Base-by-base conservation (phyloP, 2,888 invertebrate species). In the Sycophila texana region DNA sequence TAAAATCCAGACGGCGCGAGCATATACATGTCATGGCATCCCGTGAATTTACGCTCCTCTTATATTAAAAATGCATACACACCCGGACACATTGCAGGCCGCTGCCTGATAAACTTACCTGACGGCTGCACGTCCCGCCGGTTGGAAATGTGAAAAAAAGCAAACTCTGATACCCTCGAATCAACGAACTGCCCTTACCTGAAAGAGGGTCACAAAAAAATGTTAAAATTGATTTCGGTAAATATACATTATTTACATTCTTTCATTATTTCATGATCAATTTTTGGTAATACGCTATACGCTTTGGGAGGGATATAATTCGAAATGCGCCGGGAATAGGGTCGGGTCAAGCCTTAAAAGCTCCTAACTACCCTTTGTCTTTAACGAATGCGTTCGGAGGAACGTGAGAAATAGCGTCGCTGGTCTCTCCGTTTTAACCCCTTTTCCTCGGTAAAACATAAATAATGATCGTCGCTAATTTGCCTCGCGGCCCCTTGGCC, bases 401-500 rank as follows among this genome's bases (percentile, higher is more conserved):
- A 49, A 30, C 55, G 57, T 22, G 39, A 58, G 75, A 68, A 72
- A 72, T 39, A 20, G 61, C 61, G 16, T 13, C 61, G 47, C n/a
- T 53, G 14, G 4, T 22, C 68, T 68, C 30, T 68, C 30, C 83
- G 85, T 88, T 89, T 88, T 88, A 87, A 87, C 88, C 89, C 89
- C 87, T 87, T 88, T 88, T 88, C 87, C 86, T 85, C 84, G 84
- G 85, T 84, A 82, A 83, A 84, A 88, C 89, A 89, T 90, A 90
- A 90, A 90, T 90, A 90, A 90, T 89, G 88, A 90, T 89, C 89
- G 89, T 88, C 86, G 89, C 89, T 89, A 90, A 90, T 90, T 90
- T 89, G 88, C 82, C 68, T 53, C 81, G 84, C 85, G 86, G 86
- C 84, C 87, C 87, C 87, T 86, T 86, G 85, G 85, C 82, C 85